Conservation (phyloP, 2,888 invertebrate genomes). For the Pardosa pseudoannulata region DNA sequence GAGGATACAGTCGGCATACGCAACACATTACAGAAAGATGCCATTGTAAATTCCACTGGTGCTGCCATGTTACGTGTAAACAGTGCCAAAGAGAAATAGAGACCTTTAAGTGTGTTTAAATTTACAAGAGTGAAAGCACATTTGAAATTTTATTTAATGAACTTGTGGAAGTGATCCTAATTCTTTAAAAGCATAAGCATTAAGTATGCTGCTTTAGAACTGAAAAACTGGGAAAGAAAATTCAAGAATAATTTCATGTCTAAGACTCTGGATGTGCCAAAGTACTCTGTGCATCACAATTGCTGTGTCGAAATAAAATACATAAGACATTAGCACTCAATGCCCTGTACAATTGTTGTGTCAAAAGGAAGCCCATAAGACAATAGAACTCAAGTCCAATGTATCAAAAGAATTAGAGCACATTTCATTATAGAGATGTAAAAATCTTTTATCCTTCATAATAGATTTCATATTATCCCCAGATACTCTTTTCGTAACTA, state of each 20-base stretch:
- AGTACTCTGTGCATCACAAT: too few relatives aligned
- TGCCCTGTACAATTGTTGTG: too few relatives aligned
- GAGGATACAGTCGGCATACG: slow-evolving; percentile 82
- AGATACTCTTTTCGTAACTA: neutral
- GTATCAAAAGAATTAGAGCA: neutral
- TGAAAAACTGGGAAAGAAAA: too few relatives aligned
- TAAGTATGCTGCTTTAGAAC: too few relatives aligned
- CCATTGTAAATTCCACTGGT: slow-evolving; percentile 93
- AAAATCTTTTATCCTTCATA: neutral
- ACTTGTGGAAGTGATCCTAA: neutral
- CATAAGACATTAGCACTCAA: neutral
- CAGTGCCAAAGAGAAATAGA: slow-evolving; percentile 81
- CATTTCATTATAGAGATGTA: neutral
- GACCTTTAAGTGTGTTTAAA: slow-evolving; percentile 27
- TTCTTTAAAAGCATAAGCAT: neutral
- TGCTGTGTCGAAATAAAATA: too few relatives aligned
- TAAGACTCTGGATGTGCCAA: too few relatives aligned
- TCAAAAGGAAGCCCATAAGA: too few relatives aligned
- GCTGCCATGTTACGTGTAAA: slow-evolving; percentile 93
- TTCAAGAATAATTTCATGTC: too few relatives aligned
- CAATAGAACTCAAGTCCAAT: neutral
- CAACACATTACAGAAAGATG: slow-evolving; percentile 88
- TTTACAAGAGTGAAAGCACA: neutral
- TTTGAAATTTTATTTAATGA: neutral
- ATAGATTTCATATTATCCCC: neutral